Base-by-base conservation (phyloP, 35 echinoderm and acorn worm species). In the Chiridota heheva region DNA sequence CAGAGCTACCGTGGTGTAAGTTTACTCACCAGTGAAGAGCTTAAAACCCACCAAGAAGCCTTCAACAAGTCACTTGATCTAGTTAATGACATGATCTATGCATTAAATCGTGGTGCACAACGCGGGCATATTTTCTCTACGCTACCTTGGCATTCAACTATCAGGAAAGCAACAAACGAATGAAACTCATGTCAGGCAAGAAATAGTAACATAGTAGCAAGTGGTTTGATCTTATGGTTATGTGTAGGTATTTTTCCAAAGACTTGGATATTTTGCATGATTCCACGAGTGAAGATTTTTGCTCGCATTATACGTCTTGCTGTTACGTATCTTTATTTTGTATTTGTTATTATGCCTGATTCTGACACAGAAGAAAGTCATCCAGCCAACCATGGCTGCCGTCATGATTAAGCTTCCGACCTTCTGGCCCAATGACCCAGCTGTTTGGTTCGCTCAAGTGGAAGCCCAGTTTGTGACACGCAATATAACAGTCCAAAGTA, bases 381-480 rank as follows among this genome's bases (percentile, higher is more conserved):
- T 2, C 70, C 70, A 74, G 6, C n/a, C n/a, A n/a, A n/a, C n/a
- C n/a, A n/a, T 77, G 20, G 53, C 65, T 2, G 39, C 68, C 0
- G 69, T 82, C 6, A 83, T 58, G 16, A 5, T 83, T 15, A 89
- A 82, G 64, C 39, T 89, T 34, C 87, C 78, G 51, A 77, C 67
- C 65, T 83, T 48, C 62, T 89, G 86, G 77, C 77, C 66, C 1
- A 56, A 60, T 44, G 77, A 89, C 48, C 77, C 77, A 17, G 28
- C 65, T 4, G 13, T 89, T 34, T 89, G 77, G 77, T 89, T 89
- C 47, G 47, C 62, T 42, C 86, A 89, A 27, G 77, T 89, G 8
- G 86, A 89, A 48, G 86, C 77, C 17, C 77, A 82, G 55, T 89
- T 82, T 44, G 32, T 30, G 15, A 89, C 86, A 0, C 3, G 67